Conservation (phyloP, 2,888 invertebrate genomes). For the Ceriagrion tenellum region DNA sequence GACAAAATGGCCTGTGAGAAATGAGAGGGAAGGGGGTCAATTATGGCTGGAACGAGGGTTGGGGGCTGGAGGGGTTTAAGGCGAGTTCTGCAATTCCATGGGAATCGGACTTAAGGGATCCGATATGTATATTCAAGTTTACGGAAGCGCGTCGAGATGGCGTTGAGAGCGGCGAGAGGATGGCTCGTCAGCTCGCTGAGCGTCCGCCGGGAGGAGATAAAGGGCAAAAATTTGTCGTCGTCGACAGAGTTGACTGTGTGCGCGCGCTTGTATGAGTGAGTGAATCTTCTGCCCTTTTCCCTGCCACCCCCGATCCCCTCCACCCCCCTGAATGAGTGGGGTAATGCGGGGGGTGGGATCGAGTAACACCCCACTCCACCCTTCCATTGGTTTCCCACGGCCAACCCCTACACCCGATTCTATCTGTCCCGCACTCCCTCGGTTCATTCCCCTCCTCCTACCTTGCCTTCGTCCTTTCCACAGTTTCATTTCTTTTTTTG, state of each 20-base stretch:
- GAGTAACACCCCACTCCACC: neutral
- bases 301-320: neutral
- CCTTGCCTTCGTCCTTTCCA: neutral
- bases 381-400: neutral
- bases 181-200: conserved; percentile 41
- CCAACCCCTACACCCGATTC: neutral
- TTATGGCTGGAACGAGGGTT: neutral
- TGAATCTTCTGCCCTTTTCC: neutral
- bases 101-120: conserved; percentile 41
- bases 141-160: conserved; percentile 52
- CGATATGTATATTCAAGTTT: conserved; percentile 47
- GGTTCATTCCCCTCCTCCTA: neutral
- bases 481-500: neutral
- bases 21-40: neutral
- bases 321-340: neutral
- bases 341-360: neutral
- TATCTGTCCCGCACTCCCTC: neutral
- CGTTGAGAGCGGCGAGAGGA: conserved; percentile 45
- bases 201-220: conserved; percentile 13
- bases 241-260: conserved; percentile 1
- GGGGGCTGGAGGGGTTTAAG: neutral
- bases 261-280: neutral
- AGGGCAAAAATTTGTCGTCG: conserved; percentile 56
- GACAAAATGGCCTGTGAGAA: neutral
- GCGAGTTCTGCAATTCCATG: neutral